phyloP scores from a whole-genome alignment of 2,797 vertebrate genomes.

The Sciurus carolinensis region DNA sequence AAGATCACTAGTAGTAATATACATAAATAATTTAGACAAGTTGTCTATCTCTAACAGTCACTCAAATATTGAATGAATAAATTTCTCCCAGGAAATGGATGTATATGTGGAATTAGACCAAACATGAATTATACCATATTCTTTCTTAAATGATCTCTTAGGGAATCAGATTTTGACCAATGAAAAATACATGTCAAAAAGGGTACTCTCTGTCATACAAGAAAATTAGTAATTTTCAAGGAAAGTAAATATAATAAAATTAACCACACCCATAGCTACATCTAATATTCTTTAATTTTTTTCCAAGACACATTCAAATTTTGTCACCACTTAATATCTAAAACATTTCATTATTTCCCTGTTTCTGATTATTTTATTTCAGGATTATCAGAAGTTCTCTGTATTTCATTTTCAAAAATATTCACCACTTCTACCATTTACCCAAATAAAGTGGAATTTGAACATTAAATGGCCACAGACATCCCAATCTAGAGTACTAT shows the following conservation, averaged over 20 bases:
- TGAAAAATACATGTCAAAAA: conserved; percentile 34
- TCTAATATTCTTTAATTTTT: conserved; percentile 47
- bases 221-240: conserved; percentile 50
- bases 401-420: conserved; percentile 30
- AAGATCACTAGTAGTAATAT: background rate
- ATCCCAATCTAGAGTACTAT: background rate
- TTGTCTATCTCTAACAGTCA: background rate
- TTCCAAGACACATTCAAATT: conserved; percentile 1
- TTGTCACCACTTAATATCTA: background rate
- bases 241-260: background rate
- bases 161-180: background rate
- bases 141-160: conserved; percentile 28
- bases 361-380: conserved; percentile 36
- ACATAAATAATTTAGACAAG: background rate
- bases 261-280: background rate
- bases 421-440: background rate
- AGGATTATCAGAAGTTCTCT: conserved; percentile 6
- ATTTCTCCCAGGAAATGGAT: conserved; percentile 21
- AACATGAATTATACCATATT: conserved; percentile 29
- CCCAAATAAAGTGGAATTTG: background rate
- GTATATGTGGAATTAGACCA: conserved; percentile 33
- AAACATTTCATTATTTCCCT: conserved; percentile 8
- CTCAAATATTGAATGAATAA: background rate
- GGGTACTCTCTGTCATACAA: background rate
- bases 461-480: background rate